Percentiles rank a stretch among this genome's conserved stretches.
Evolutionary conservation across 2,797 vertebrate species (phyloP).

Genomic region (Orientallactaga sibirica): DNA sequence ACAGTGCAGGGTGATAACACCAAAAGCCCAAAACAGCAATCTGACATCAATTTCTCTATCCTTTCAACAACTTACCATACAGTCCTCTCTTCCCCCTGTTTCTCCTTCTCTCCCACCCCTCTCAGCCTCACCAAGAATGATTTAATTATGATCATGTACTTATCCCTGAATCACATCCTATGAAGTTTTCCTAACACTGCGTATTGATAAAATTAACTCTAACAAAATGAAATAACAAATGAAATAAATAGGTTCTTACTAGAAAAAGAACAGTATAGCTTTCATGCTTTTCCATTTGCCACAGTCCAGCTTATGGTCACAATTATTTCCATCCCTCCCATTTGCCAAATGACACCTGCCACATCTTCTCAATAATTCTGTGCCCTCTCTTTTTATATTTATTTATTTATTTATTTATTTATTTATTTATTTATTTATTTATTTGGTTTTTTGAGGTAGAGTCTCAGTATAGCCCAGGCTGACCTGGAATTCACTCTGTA

Average conservation of each 20-base stretch:
- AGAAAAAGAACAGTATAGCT: not conserved
- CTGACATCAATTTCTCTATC: not conserved
- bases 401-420: too few relatives aligned
- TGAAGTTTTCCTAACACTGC: not conserved
- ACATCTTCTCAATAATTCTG: not conserved
- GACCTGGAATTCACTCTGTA: too few relatives aligned
- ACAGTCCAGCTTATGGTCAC: not conserved
- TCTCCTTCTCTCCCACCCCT: not conserved
- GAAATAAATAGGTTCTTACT: not conserved
- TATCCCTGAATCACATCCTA: not conserved
- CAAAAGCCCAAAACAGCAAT: not conserved
- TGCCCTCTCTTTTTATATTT: too few relatives aligned
- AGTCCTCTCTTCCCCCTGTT: not conserved
- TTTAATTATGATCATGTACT: not conserved
- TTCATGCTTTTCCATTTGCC: not conserved
- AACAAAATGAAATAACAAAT: too few relatives aligned
- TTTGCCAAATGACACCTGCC: conserved; percentile 13
- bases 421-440: too few relatives aligned
- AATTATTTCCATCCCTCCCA: not conserved
- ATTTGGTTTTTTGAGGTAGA: too few relatives aligned
- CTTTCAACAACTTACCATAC: not conserved
- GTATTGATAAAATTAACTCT: conserved; percentile 5
- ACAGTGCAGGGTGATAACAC: not conserved
- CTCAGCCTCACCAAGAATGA: not conserved
- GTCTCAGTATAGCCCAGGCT: too few relatives aligned